Percentiles rank a stretch among this genome's conserved stretches.
These are phyloP conservation scores for Wasmannia auropunctata DNA, from an alignment of 1,140 invertebrate species.

Conservation along the genomic window DNA sequence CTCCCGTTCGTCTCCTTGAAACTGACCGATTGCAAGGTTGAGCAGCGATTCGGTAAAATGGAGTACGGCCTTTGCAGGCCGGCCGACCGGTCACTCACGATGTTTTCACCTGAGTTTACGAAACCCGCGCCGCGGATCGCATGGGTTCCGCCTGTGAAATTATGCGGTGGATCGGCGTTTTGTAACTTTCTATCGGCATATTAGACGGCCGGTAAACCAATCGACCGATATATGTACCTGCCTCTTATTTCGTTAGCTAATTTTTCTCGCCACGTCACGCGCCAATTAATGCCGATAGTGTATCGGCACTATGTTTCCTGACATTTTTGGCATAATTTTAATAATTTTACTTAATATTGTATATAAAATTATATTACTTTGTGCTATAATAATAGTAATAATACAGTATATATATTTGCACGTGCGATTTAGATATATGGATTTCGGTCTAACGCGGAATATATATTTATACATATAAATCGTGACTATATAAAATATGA, in stretches of 20 bases:
- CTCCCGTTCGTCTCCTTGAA: constrained; percentile 60
- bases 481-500: background rate
- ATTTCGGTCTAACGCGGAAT: no score
- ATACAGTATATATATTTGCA: background rate
- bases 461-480: background rate
- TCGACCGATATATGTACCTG: constrained; percentile 58
- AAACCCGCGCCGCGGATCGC: constrained; percentile 31
- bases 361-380: background rate
- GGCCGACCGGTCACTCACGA: background rate
- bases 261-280: background rate
- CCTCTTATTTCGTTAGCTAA: constrained; percentile 5
- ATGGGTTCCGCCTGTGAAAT: constrained; percentile 44
- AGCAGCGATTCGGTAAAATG: constrained; percentile 61
- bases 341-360: background rate
- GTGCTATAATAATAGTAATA: background rate
- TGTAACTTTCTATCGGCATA: constrained; percentile 66
- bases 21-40: constrained; percentile 68
- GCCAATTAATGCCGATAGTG: constrained; percentile 31
- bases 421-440: no score
- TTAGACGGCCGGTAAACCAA: constrained; percentile 20
- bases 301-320: background rate
- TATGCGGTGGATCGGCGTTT: constrained; percentile 60
- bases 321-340: constrained; percentile 8
- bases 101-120: constrained; percentile 63
- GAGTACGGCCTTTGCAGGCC: constrained; percentile 50